phyloP scores from a whole-genome alignment of 2,113 vertebrate species.

The Sclerurus mexicanus region DNA sequence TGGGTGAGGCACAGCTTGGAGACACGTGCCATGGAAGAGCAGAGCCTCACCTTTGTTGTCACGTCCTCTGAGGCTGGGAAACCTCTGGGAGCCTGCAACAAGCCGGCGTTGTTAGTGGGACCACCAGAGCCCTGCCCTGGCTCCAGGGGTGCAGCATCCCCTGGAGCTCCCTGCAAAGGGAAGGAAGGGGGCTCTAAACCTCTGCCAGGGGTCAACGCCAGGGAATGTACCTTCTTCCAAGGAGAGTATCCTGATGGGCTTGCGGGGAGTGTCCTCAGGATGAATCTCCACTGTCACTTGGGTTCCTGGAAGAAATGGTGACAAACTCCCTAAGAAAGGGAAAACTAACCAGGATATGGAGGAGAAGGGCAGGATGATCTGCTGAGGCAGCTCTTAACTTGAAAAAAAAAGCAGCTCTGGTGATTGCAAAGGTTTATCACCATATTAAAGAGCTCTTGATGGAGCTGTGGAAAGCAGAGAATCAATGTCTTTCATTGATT shows the following conservation, averaged over 20 bases:
- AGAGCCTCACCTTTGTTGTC: constrained; percentile 46
- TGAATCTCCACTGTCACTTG: constrained; percentile 77
- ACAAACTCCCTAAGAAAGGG: background rate
- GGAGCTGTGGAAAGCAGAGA: background rate
- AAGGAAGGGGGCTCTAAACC: background rate
- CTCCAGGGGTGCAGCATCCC: background rate
- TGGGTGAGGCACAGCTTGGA: rapidly evolving
- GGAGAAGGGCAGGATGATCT: background rate
- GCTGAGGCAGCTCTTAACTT: background rate
- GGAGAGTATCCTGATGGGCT: constrained; percentile 72
- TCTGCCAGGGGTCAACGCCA: too few species aligned
- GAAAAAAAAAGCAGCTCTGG: background rate
- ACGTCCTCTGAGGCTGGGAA: background rate
- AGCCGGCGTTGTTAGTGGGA: background rate
- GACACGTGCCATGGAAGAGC: rapidly evolving
- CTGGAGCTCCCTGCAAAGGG: background rate
- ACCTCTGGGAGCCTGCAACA: constrained; percentile 19
- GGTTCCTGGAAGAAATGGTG: constrained; percentile 49
- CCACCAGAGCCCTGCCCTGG: rapidly evolving
- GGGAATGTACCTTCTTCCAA: constrained; percentile 69
- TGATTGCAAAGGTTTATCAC: background rate
- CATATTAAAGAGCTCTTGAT: background rate
- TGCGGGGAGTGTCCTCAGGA: constrained; percentile 44
- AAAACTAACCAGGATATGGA: rapidly evolving
- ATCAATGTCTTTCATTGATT: constrained; percentile 11